Percentiles rank a stretch among this genome's conserved stretches.
These are phyloP conservation scores for Eumerus sabulonum DNA, from an alignment of 2,888 invertebrate species.

Conservation along the genomic window DNA sequence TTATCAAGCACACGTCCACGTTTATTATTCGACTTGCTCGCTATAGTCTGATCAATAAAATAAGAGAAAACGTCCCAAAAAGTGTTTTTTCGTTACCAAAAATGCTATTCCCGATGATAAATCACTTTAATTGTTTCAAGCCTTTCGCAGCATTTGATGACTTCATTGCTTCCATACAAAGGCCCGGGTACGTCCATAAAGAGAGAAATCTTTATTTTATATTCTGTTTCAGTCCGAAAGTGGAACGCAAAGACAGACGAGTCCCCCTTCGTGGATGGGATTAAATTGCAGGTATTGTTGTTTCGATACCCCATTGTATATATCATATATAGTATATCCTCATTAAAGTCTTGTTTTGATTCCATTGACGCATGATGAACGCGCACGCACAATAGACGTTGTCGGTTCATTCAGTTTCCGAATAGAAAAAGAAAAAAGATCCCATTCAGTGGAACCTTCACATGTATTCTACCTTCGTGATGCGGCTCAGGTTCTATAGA, in stretches of 20 bases:
- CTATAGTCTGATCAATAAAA: constrained; percentile 46
- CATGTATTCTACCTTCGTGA: constrained; percentile 44
- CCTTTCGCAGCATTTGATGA: constrained; percentile 15
- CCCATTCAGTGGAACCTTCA: constrained; percentile 14
- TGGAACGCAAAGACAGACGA: not conserved
- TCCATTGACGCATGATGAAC: constrained; percentile 49
- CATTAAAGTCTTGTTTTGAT: constrained; percentile 56
- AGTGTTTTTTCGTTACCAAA: constrained; percentile 30
- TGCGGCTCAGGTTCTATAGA: constrained; percentile 1
- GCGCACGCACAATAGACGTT: constrained; percentile 43
- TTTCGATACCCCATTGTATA: too few species aligned
- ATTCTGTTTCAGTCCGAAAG: not conserved
- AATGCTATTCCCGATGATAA: constrained; percentile 43
- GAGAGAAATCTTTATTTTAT: not conserved
- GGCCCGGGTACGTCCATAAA: not conserved
- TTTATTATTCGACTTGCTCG: constrained; percentile 26
- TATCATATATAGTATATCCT: too few species aligned
- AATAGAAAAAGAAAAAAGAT: constrained; percentile 6
- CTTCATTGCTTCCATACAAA: constrained; percentile 30
- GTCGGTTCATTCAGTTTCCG: not conserved
- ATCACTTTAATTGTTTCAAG: constrained; percentile 52
- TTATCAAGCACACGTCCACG: constrained; percentile 52
- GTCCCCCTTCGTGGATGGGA: constrained; percentile 37
- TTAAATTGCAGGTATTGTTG: constrained; percentile 55
- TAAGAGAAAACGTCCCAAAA: constrained; percentile 20